Conservation (phyloP, 1,140 invertebrate genomes). For the Aricia agestis region DNA sequence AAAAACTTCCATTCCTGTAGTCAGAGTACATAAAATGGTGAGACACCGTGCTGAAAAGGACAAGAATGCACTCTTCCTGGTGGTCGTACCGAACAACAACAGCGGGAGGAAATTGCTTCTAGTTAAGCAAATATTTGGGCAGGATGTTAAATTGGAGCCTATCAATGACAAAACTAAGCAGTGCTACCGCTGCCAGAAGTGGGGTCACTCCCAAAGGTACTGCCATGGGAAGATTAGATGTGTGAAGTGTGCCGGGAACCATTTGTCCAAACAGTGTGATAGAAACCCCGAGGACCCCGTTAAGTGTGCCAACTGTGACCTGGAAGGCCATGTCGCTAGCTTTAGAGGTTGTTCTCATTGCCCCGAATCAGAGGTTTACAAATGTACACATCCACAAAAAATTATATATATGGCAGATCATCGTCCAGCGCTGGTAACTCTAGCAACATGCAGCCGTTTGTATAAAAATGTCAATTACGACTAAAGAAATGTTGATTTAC, state of each 20-base stretch:
- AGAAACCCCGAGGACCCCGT: background rate
- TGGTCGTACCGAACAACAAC: slow-evolving; percentile 1
- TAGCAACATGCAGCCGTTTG: background rate
- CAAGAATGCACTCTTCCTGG: background rate
- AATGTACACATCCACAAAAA: background rate
- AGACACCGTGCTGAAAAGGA: background rate
- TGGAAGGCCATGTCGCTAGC: background rate
- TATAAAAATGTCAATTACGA: background rate
- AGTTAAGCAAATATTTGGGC: background rate
- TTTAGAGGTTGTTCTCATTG: background rate
- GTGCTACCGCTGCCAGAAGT: background rate
- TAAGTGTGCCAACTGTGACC: background rate
- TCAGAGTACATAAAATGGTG: background rate
- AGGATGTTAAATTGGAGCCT: background rate
- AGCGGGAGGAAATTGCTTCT: background rate
- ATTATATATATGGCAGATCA: background rate
- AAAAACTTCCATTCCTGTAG: background rate
- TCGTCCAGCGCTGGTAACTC: background rate
- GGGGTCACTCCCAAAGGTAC: background rate
- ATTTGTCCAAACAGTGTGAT: background rate
- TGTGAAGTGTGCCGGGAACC: background rate
- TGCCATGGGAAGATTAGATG: background rate
- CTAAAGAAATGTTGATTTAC: background rate
- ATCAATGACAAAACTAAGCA: background rate
- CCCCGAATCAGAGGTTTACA: background rate